Base-by-base conservation (phyloP, 2,113 vertebrate genomes). In the Tetrax tetrax region DNA sequence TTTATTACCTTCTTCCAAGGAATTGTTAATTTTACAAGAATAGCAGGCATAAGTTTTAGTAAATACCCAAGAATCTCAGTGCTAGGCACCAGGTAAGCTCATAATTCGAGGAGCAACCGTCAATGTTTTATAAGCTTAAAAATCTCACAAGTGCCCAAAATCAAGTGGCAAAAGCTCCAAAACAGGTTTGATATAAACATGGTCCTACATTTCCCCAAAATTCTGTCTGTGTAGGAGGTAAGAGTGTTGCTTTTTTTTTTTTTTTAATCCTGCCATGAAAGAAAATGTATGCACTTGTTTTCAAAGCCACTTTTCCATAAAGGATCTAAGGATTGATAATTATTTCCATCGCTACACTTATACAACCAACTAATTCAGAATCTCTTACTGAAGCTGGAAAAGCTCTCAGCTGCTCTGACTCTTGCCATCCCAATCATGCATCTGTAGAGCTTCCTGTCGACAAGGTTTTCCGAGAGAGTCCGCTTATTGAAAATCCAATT, bases 1-100 rank as follows among this genome's bases (percentile, higher is more conserved):
- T 78, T 87, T 24, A 63, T 78, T 88, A 93, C 37, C 10, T 82
- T 76, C 53, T 72, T 92, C 89, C 54, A 96, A 87, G n/a, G 66
- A 91, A 71, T 25, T 37, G 37, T 51, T 84, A 8, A 25, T 88
- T 94, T 83, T 41, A 80, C 89, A 95, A 71, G 20, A 93, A 77
- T 4, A 90, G 53, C n/a, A 91, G 23, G 51, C 25, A 38, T 10
- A 63, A 23, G 9, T 51, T 74, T 53, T 12, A 75, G 31, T 22
- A 89, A 83, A 56, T 16, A 89, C 1, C 27, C 48, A 56, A 61
- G 37, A 83, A 76, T 13, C 33, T 47, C 74, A 77, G 75, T 35
- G 24, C 41, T 45, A 65, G 15, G 48, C 41, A 86, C 29, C 27
- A 83, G 50, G 17, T 57, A 76, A 88, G 22, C 17, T 75, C 33